These are phyloP conservation scores for Aptenodytes patagonicus DNA, from an alignment of 2,113 vertebrate genomes.

Conservation along the genomic window DNA sequence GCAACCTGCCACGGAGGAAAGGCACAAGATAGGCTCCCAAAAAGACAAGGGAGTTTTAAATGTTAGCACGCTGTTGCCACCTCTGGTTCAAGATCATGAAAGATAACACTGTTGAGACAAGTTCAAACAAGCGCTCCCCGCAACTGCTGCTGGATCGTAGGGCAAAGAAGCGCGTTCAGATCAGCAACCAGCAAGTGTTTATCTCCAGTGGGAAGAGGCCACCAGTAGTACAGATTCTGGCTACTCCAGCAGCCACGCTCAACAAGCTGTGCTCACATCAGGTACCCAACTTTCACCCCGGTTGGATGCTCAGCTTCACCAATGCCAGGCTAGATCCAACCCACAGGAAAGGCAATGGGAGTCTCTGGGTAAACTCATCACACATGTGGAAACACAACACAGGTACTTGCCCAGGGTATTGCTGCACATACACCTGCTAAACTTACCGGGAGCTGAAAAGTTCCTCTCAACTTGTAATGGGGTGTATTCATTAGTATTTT, in stretches of 20 bases:
- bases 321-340: background rate
- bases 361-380: background rate
- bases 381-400: rapidly evolving
- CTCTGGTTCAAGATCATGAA: background rate
- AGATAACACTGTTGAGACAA: background rate
- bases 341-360: background rate
- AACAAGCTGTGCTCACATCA: background rate
- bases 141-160: rapidly evolving
- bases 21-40: rapidly evolving
- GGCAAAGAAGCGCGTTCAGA: background rate
- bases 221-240: background rate
- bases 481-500: rapidly evolving
- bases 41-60: background rate
- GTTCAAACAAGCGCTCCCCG: background rate
- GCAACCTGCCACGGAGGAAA: rapidly evolving
- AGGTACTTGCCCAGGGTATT: background rate
- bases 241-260: background rate
- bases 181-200: background rate
- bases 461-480: background rate
- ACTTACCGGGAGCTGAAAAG: background rate
- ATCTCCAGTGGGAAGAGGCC: background rate
- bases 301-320: background rate
- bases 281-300: background rate
- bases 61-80: background rate
- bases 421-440: background rate